Conservation (phyloP, 1,140 invertebrate genomes). For the Vollenhovia emeryi region DNA sequence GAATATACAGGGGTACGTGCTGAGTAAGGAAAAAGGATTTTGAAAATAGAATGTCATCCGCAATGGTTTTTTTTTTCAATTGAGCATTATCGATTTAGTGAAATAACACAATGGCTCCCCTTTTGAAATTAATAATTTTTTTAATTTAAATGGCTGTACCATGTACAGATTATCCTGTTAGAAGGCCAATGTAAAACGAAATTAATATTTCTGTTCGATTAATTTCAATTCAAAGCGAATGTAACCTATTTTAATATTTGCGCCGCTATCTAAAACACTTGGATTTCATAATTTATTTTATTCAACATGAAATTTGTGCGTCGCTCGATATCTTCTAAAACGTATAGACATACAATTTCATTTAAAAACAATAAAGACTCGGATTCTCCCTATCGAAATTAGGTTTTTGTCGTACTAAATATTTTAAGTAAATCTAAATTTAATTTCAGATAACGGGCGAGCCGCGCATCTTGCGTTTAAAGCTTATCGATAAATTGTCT, state of each 20-base stretch:
- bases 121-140: conserved; percentile 37
- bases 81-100: conserved; percentile 14
- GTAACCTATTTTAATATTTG: conserved; percentile 41
- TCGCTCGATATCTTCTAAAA: background rate
- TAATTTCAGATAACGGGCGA: conserved; percentile 1
- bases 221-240: conserved; percentile 44
- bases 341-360: background rate
- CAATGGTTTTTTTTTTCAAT: conserved; percentile 3
- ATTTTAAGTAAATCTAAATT: conserved; percentile 23
- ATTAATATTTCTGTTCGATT: conserved; percentile 27
- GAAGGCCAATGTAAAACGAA: conserved; percentile 24
- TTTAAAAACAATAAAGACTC: background rate
- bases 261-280: background rate
- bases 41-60: background rate
- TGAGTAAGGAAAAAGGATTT: background rate
- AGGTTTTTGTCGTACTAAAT: background rate
- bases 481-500: conserved; percentile 11
- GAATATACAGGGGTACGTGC: background rate
- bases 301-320: background rate
- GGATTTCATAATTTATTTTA: background rate
- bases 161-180: background rate
- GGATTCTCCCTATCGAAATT: background rate
- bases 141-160: conserved; percentile 15
- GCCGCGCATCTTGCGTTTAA: background rate
- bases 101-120: conserved; percentile 13